These are phyloP conservation scores for Chelonoidis abingdonii DNA, from an alignment of 2,113 vertebrate genomes.

Conservation along the genomic window DNA sequence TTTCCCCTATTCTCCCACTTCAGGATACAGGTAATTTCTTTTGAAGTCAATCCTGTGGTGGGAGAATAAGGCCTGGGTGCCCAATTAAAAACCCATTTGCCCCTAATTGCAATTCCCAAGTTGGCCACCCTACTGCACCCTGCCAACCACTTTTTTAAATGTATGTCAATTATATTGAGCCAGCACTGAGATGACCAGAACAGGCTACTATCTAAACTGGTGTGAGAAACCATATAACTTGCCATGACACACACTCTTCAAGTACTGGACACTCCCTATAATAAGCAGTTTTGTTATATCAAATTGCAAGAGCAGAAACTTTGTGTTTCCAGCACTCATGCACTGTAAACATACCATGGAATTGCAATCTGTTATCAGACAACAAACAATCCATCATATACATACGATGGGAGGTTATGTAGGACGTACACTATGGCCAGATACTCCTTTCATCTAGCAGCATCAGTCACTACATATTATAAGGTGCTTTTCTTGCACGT, in stretches of 20 bases:
- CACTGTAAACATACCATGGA: neutral
- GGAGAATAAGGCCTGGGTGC: neutral
- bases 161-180: neutral
- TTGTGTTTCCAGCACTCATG: neutral
- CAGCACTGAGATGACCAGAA: neutral
- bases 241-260: neutral
- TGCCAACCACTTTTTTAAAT: conserved; percentile 12
- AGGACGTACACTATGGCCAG: neutral
- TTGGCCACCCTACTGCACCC: neutral
- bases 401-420: neutral
- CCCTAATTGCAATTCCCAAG: conserved; percentile 6
- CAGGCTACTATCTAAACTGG: neutral
- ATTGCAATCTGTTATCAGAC: neutral
- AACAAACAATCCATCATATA: neutral
- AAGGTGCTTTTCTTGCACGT: neutral
- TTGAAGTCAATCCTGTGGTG: neutral
- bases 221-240: neutral
- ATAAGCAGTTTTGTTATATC: neutral
- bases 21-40: neutral
- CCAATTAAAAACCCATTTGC: neutral
- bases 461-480: neutral
- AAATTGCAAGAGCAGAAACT: neutral
- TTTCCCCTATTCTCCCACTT: conserved; percentile 1
- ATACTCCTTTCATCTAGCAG: neutral
- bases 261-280: neutral